Percentiles rank a stretch among this genome's conserved stretches.
phyloP scores from a whole-genome alignment of 2,113 vertebrate genomes.

The Notechis scutatus region DNA sequence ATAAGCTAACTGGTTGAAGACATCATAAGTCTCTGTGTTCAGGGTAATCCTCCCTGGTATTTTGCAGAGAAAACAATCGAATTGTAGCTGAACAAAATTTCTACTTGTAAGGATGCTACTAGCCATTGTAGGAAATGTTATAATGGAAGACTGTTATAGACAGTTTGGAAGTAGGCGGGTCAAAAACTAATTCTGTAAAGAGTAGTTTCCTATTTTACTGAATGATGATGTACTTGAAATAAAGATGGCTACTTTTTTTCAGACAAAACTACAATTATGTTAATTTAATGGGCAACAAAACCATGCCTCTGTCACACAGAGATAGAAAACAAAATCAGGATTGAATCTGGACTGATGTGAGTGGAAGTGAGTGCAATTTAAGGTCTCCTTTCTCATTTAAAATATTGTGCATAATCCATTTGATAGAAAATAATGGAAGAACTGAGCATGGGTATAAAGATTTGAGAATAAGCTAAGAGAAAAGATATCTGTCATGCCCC shows the following conservation, averaged over 20 bases:
- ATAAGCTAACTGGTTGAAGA: background rate
- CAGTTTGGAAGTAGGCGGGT: background rate
- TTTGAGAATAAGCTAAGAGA: background rate
- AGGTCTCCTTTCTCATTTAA: background rate
- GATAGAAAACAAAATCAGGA: background rate
- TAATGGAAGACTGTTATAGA: too few relatives aligned
- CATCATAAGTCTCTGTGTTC: background rate
- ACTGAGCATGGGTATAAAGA: background rate
- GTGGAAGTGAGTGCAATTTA: background rate
- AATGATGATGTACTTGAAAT: background rate
- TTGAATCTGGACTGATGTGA: background rate
- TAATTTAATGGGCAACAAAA: background rate
- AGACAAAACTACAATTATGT: background rate
- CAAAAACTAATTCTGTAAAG: background rate
- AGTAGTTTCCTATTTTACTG: background rate
- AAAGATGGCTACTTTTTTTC: background rate
- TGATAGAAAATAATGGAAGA: background rate
- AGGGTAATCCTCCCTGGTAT: too few relatives aligned
- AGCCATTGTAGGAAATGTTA: too few relatives aligned
- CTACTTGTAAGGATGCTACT: too few relatives aligned
- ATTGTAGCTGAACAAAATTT: too few relatives aligned
- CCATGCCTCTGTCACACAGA: background rate
- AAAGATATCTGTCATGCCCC: background rate
- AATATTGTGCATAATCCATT: background rate
- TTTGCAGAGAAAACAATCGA: too few relatives aligned